Percentiles rank a stretch among this genome's conserved stretches.
phyloP scores from a whole-genome alignment of 2,113 vertebrate genomes.

The Parus major region DNA sequence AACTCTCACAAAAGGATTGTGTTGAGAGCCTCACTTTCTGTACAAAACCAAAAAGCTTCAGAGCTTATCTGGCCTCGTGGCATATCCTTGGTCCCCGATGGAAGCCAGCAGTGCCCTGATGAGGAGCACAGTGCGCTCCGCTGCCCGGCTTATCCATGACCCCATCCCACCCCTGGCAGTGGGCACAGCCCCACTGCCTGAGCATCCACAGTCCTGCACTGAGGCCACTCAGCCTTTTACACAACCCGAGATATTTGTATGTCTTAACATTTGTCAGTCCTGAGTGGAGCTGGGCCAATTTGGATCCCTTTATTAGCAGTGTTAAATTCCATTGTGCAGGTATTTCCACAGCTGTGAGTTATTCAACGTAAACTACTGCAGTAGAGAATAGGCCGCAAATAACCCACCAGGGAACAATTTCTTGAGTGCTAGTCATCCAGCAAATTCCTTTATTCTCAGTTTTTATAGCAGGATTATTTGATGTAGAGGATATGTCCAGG shows the following conservation, averaged over 20 bases:
- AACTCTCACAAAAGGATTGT: not conserved
- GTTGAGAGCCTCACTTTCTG: not conserved
- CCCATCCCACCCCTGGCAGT: not conserved
- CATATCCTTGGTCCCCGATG: rapidly evolving
- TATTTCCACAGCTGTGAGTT: conserved; percentile 65
- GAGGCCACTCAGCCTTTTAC: not conserved
- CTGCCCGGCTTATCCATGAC: rapidly evolving
- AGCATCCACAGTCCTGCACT: not conserved
- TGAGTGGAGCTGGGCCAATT: not conserved
- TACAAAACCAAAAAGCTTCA: not conserved
- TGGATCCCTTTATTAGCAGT: conserved; percentile 37
- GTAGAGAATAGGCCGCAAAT: conserved; percentile 57
- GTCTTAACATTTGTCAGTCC: not conserved
- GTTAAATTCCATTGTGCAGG: conserved; percentile 38
- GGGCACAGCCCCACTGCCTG: not conserved
- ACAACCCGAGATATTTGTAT: not conserved
- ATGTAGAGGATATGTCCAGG: conserved; percentile 27
- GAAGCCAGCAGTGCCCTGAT: not conserved
- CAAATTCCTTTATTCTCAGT: conserved; percentile 61
- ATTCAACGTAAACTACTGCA: conserved; percentile 64
- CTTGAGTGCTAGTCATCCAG: conserved; percentile 63
- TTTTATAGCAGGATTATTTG: conserved; percentile 56
- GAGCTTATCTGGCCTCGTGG: not conserved
- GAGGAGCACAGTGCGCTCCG: rapidly evolving
- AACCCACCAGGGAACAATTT: conserved; percentile 55